Percentiles rank a stretch among this genome's conserved stretches.
Evolutionary conservation across 2,888 invertebrate species (phyloP).

Genomic region (Cenopis cana): DNA sequence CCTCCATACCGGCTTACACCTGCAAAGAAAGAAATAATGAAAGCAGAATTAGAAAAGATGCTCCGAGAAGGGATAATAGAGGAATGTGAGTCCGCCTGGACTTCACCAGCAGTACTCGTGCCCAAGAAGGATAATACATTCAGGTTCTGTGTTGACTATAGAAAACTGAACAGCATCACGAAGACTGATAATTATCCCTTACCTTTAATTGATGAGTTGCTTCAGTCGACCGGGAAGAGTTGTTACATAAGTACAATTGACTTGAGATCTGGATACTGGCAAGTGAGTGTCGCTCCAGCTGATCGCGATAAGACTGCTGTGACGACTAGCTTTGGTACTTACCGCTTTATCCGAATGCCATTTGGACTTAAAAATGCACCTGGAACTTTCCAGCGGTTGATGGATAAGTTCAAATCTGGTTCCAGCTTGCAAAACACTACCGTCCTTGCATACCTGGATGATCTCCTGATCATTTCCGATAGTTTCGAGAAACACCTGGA

Average conservation of each 20-base stretch:
- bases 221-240: conserved; percentile 52
- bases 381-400: conserved; percentile 51
- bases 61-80: conserved; percentile 54
- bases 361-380: conserved; percentile 54
- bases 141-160: conserved; percentile 56
- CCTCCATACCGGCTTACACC: conserved; percentile 57
- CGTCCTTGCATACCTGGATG: conserved; percentile 50
- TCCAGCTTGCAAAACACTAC: conserved; percentile 40
- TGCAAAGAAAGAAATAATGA: conserved; percentile 50
- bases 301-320: conserved; percentile 54
- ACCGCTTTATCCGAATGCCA: conserved; percentile 52
- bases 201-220: conserved; percentile 58
- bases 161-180: conserved; percentile 48
- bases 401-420: conserved; percentile 50
- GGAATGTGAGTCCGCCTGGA: conserved; percentile 57
- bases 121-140: conserved; percentile 53
- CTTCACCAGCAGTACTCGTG: conserved; percentile 55
- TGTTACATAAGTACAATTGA: conserved; percentile 57
- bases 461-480: conserved; percentile 49
- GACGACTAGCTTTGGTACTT: conserved; percentile 52
- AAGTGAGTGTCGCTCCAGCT: conserved; percentile 49
- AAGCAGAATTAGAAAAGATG: conserved; percentile 52
- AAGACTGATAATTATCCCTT: conserved; percentile 50
- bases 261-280: conserved; percentile 60
- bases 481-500: conserved; percentile 46